Conservation (phyloP, 1,140 invertebrate genomes). For the Scaptomyza hsui region DNA sequence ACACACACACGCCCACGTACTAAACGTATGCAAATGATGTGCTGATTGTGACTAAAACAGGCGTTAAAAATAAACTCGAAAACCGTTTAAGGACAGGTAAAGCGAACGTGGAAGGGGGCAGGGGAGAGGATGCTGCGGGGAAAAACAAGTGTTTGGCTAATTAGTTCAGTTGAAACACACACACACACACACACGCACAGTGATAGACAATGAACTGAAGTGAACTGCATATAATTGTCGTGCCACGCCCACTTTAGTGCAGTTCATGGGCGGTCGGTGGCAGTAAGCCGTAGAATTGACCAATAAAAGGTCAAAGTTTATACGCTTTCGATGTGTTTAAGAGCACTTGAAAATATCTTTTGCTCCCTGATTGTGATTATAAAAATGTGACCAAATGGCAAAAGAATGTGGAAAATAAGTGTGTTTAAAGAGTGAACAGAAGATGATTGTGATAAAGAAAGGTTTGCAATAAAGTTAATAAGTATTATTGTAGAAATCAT, state of each 20-base stretch:
- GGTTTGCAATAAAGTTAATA: too few species aligned
- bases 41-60: constrained; percentile 49
- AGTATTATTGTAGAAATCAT: too few species aligned
- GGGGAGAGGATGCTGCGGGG: constrained; percentile 4
- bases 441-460: neutral
- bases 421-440: neutral
- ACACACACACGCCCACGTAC: constrained; percentile 16
- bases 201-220: constrained; percentile 41
- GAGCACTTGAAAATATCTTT: constrained; percentile 1
- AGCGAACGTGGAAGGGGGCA: constrained; percentile 6
- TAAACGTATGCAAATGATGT: constrained; percentile 71
- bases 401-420: neutral
- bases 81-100: constrained; percentile 66
- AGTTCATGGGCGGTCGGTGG: neutral
- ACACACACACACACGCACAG: constrained; percentile 12
- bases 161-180: constrained; percentile 56
- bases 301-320: constrained; percentile 23
- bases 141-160: constrained; percentile 72
- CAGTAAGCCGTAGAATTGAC: constrained; percentile 33
- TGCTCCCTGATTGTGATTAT: constrained; percentile 9
- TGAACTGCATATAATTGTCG: constrained; percentile 68
- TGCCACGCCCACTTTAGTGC: constrained; percentile 48
- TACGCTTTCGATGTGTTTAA: neutral
- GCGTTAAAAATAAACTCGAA: constrained; percentile 55
- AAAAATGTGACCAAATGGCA: neutral